Evolutionary conservation across 2,797 vertebrate genomes (phyloP).

Genomic region (Orientallactaga sibirica): DNA sequence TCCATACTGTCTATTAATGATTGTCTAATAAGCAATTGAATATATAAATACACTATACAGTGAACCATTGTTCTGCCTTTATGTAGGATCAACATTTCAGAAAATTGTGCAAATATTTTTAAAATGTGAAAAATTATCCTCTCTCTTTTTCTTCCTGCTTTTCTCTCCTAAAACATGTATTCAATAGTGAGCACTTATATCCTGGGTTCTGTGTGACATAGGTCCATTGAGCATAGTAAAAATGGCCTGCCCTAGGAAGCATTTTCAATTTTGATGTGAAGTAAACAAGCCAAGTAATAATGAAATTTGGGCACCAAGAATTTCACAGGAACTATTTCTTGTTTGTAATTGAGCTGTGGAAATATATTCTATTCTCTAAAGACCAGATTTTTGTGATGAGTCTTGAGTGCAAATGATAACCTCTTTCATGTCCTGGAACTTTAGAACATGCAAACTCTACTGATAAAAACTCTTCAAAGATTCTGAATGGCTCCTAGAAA

Average conservation of each 20-base stretch:
- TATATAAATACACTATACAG: neutral
- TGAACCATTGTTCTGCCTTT: neutral
- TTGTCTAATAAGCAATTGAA: slow-evolving; percentile 9
- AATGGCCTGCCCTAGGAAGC: neutral
- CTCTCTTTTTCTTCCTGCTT: neutral
- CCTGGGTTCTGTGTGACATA: neutral
- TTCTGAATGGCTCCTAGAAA: neutral
- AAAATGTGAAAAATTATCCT: neutral
- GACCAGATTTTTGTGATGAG: neutral
- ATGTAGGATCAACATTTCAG: neutral
- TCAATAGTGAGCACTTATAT: neutral
- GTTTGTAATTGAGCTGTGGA: neutral
- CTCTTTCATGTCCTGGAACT: neutral
- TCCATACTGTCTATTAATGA: neutral
- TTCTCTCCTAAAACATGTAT: neutral
- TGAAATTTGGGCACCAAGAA: neutral
- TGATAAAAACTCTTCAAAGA: neutral
- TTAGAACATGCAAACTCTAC: neutral
- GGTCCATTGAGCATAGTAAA: neutral
- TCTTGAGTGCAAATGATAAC: neutral
- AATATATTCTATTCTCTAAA: neutral
- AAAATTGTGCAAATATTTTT: neutral
- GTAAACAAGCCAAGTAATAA: neutral
- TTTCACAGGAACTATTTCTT: neutral
- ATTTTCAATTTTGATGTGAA: slow-evolving; percentile 6